Evolutionary conservation across 2,888 invertebrate species (phyloP).

Genomic region (Branchipolynoe longqiensis): DNA sequence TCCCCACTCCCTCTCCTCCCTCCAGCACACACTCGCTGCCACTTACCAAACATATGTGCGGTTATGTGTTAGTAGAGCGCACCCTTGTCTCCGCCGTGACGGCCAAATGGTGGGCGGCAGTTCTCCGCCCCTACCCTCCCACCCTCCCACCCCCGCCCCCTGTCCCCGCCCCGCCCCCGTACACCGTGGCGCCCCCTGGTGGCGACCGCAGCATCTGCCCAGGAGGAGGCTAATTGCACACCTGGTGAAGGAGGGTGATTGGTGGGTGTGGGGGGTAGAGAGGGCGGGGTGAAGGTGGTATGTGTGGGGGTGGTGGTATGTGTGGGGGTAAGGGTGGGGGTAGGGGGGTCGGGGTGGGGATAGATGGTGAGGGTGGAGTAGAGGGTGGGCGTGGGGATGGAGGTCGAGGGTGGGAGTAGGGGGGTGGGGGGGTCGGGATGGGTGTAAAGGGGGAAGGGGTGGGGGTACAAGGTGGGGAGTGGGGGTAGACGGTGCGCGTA

Average conservation of each 20-base stretch:
- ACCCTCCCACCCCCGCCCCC: slow-evolving; percentile 6
- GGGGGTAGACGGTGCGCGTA: not conserved
- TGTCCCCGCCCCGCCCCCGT: not conserved
- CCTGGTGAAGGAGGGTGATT: slow-evolving; percentile 5
- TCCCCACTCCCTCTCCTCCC: no score
- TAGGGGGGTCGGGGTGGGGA: not conserved
- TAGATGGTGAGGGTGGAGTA: not conserved
- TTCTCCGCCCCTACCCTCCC: not conserved
- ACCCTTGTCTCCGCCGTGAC: not conserved
- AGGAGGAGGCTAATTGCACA: slow-evolving; percentile 23
- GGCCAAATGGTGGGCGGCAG: slow-evolving; percentile 26
- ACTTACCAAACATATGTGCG: no score
- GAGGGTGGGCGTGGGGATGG: not conserved
- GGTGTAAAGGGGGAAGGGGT: not conserved
- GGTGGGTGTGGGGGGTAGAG: not conserved
- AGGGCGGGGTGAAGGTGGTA: not conserved
- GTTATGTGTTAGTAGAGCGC: not conserved
- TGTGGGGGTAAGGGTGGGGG: not conserved
- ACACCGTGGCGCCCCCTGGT: not conserved
- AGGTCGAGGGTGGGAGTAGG: not conserved
- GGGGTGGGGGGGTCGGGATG: not conserved
- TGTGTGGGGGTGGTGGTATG: not conserved
- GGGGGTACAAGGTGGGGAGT: not conserved
- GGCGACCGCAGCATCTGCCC: not conserved
- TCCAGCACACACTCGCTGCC: no score